Evolutionary conservation across 1,140 invertebrate species (phyloP).

Genomic region (Bombus sibiricus): DNA sequence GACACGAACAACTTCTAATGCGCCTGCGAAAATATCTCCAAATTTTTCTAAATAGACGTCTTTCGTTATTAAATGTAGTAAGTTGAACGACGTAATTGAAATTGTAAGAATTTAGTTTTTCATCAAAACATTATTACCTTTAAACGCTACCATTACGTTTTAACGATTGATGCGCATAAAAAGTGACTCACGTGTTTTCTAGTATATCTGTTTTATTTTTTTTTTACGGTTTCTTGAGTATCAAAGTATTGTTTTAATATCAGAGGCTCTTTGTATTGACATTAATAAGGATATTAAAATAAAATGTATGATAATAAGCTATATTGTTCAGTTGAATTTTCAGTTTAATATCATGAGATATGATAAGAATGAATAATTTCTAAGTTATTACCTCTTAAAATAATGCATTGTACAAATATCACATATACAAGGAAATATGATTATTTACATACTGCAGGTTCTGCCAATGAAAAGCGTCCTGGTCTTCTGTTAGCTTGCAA

Average conservation of each 20-base stretch:
- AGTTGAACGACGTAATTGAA: not conserved
- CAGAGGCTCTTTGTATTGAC: not conserved
- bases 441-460: conserved; percentile 63
- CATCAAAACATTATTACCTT: not conserved
- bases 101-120: not conserved
- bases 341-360: not conserved
- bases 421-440: not conserved
- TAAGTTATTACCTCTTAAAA: not conserved
- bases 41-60: conserved; percentile 17
- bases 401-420: not conserved
- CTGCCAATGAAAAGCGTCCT: conserved; percentile 72
- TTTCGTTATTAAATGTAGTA: not conserved
- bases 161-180: not conserved
- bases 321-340: not conserved
- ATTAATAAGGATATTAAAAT: conserved; percentile 13
- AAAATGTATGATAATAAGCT: not conserved
- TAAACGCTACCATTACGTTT: not conserved
- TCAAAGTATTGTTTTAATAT: conserved; percentile 35
- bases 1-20: not conserved
- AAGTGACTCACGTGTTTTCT: conserved; percentile 2
- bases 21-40: conserved; percentile 22
- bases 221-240: conserved; percentile 22
- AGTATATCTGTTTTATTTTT: conserved; percentile 7
- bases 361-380: not conserved
- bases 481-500: conserved; percentile 62